A percentile compares a stretch with the other conserved stretches of the same genome.
phyloP scores from a whole-genome alignment of 2,888 invertebrate species.

The Eilema sororculum region DNA sequence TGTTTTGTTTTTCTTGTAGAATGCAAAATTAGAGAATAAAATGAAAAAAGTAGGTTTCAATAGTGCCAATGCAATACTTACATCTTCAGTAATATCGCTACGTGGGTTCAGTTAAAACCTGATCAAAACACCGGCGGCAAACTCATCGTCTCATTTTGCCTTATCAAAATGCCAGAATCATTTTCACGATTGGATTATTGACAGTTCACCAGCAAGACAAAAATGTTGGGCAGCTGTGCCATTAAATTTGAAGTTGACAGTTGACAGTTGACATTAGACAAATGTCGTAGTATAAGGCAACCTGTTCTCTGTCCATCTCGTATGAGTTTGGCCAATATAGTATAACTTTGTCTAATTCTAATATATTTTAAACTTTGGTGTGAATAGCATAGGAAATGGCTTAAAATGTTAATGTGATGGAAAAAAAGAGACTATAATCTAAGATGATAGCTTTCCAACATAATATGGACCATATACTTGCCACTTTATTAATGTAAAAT shows the following conservation, averaged over 20 bases:
- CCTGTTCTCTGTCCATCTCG: neutral
- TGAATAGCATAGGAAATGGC: no score
- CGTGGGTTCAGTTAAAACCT: conserved; percentile 34
- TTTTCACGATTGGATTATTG: conserved; percentile 20
- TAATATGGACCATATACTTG: no score
- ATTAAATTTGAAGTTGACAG: neutral
- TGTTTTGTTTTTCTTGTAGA: conserved; percentile 3
- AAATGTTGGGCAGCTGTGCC: neutral
- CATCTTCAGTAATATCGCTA: conserved; percentile 18
- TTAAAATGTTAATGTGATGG: no score
- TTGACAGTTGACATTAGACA: no score
- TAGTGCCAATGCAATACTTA: conserved; percentile 8
- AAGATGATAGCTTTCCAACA: no score
- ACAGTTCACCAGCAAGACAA: conserved; percentile 16
- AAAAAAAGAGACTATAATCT: no score
- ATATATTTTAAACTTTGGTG: no score
- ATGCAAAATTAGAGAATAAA: neutral
- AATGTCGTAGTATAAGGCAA: neutral
- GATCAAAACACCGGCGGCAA: conserved; percentile 46
- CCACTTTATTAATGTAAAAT: no score
- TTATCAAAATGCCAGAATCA: conserved; percentile 63
- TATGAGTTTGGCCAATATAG: neutral
- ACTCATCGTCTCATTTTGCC: conserved; percentile 42
- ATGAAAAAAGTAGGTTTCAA: neutral
- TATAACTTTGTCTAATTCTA: no score